Conservation (phyloP, 2,888 invertebrate species). For the Nomada fabriciana region DNA sequence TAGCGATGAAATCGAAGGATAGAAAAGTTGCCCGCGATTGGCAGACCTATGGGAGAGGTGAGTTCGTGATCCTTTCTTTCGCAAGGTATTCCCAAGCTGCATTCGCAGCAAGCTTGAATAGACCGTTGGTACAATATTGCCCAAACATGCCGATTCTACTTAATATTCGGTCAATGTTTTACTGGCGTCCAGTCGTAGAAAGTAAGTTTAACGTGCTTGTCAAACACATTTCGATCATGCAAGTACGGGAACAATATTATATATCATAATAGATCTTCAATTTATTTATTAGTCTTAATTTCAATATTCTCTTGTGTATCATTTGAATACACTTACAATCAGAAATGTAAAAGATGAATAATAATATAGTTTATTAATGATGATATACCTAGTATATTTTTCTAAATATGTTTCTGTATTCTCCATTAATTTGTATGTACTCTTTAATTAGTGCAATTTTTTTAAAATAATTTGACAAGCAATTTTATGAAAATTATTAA, state of each 20-base stretch:
- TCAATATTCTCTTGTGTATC: too few species aligned
- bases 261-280: too few species aligned
- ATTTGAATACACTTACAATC: too few species aligned
- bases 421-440: too few species aligned
- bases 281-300: too few species aligned
- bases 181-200: slow-evolving; percentile 21
- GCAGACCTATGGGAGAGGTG: slow-evolving; percentile 27
- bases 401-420: too few species aligned
- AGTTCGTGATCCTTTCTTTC: slow-evolving; percentile 47
- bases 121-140: slow-evolving; percentile 14
- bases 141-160: slow-evolving; percentile 28
- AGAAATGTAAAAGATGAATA: too few species aligned
- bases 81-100: slow-evolving; percentile 11
- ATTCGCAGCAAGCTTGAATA: slow-evolving; percentile 10
- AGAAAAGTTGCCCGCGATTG: not conserved
- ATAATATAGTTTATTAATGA: too few species aligned
- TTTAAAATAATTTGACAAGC: too few species aligned
- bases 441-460: too few species aligned
- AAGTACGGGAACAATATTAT: not conserved
- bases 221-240: slow-evolving; percentile 13
- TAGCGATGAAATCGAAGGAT: slow-evolving; percentile 7
- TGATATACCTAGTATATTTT: too few species aligned
- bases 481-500: too few species aligned
- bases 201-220: slow-evolving; percentile 23
- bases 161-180: slow-evolving; percentile 51